Percentiles rank a stretch among this genome's conserved stretches.
Conservation (phyloP, 2,797 vertebrate species). For the Sebastes kiyomatsui region DNA sequence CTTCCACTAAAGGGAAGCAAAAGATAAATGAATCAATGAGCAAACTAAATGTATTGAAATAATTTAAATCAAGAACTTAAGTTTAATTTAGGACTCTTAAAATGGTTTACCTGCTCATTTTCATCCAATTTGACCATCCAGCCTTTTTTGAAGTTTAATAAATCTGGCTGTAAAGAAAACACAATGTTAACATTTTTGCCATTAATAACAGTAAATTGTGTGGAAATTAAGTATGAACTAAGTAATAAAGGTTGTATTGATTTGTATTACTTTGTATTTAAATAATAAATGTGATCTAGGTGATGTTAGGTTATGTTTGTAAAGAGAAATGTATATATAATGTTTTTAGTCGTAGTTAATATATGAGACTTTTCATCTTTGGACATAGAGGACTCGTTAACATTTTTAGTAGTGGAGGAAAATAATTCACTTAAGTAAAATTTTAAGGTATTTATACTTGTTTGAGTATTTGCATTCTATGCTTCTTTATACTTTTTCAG, state of each 20-base stretch:
- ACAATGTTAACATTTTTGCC: not conserved
- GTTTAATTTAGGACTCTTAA: not conserved
- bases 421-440: not conserved
- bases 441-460: not conserved
- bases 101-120: constrained; percentile 63
- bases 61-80: not conserved
- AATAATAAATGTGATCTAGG: not conserved
- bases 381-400: too few species aligned
- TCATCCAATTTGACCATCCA: constrained; percentile 78
- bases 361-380: too few species aligned
- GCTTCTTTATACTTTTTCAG: not conserved
- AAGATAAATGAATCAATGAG: not conserved
- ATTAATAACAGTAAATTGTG: not conserved
- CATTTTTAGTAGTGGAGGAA: not conserved
- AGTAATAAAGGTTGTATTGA: not conserved
- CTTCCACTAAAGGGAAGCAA: constrained; percentile 74
- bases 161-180: constrained; percentile 70
- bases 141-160: constrained; percentile 82
- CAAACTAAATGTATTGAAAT: not conserved
- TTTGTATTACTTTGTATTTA: not conserved
- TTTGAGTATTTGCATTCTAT: not conserved
- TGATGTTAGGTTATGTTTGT: not conserved
- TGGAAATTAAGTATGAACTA: not conserved
- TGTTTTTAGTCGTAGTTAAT: not conserved
- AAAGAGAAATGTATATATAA: not conserved